Evolutionary conservation across 2,113 vertebrate species (phyloP), one percentile per base, ranked within the genome.

Genomic region (Ammospiza caudacuta): DNA sequence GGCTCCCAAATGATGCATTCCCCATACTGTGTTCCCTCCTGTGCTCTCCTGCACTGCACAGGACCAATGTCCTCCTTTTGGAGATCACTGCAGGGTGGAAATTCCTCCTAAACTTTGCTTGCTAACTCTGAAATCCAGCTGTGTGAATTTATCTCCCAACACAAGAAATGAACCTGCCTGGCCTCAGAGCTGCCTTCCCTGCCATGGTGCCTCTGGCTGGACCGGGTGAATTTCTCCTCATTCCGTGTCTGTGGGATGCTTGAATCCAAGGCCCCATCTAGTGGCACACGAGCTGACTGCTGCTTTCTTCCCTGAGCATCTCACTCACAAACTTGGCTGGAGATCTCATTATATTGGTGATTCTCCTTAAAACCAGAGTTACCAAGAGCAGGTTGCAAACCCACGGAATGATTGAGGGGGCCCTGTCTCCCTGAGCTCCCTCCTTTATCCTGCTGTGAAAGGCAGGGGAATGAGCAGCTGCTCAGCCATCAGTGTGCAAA

Each of bases 321-420:
- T 72, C 0, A 0, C 67, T 80, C 0, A 0, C 1, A 1, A 55
- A 51, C 29, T 31, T 31, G 19, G 19, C 54, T 33, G 9, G 57
- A 47, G 47, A 68, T 23, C 37, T 79, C 33, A 15, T 10, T 12
- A 14, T 14, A 15, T 6, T 44, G 31, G 24, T n/a, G 75, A 35
- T 70, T 52, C 47, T 54, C 59, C 59, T 59, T 46, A 77, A 77
- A 94, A 63, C 39, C 24, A 13, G 61, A 21, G 46, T 39, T 39
- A 29, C 5, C 9, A 33, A 43, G 41, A 75, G 21, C 0, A 61
- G 31, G 11, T 11, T 68, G 54, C 29, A 87, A 87, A 68, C 7
- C 15, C 33, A 44, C 75, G 64, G 43, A 51, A 27, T 6, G 49
- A 58, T 16, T 29, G 24, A 27, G 33, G 17, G 27, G 29, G 18